Conservation (phyloP, 2,113 vertebrate species). For the Vulpes lagopus region DNA sequence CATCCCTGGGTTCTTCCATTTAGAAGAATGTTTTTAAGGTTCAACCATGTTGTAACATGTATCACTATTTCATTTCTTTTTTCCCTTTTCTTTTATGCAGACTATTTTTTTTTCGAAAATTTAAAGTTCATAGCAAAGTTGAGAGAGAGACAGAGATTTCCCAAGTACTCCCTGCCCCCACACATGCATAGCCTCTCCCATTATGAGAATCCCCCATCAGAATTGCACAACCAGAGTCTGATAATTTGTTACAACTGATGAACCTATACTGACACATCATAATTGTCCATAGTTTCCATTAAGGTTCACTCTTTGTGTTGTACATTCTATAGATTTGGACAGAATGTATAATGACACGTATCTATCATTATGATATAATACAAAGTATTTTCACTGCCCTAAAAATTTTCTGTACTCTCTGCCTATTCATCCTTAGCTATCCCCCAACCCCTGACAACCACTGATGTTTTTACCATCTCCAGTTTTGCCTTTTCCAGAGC, state of each 20-base stretch:
- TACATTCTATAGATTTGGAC: background rate
- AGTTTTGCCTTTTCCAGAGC: background rate
- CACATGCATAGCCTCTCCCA: background rate
- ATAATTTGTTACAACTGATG: background rate
- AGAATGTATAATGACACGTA: background rate
- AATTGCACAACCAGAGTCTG: background rate
- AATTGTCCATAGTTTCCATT: background rate
- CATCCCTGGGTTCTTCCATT: background rate
- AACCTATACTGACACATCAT: background rate
- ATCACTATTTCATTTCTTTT: background rate
- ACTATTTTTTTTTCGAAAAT: background rate
- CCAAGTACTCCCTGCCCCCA: background rate
- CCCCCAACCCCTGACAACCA: background rate
- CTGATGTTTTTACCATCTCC: background rate
- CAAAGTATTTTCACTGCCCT: background rate
- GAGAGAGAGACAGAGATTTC: background rate
- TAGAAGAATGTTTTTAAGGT: constrained; percentile 13
- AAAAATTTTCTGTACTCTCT: background rate
- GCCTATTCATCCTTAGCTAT: background rate
- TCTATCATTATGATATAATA: background rate
- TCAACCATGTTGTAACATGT: background rate
- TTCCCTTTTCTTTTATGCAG: background rate
- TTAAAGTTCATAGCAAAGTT: background rate
- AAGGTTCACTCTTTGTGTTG: background rate
- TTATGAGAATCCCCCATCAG: background rate